Base-by-base conservation (phyloP, 2,888 invertebrate species). In the Drosophila mercatorum region DNA sequence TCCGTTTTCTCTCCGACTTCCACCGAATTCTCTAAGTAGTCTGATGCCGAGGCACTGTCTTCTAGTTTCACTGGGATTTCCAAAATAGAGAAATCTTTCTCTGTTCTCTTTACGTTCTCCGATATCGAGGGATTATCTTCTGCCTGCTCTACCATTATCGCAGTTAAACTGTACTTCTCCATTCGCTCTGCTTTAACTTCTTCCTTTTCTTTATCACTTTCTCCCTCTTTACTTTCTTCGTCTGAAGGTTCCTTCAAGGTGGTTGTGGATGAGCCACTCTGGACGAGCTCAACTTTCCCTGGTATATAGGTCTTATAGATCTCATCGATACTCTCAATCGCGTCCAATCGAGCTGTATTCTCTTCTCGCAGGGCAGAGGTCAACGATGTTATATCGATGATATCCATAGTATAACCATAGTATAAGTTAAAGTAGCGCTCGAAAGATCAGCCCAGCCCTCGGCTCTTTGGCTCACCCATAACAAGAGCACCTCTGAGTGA, bases 391-490 rank as follows among this genome's bases (percentile, higher is more conserved):
- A 47, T 11, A 17, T 69, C 69, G 17, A 6, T 7, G 14, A 38
- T 34, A 5, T 53, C 44, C 69, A 76, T 76, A 36, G 10, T 40
- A 10, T 6, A 11, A 40, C 2, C 12, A 17, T 17, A 17, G 17
- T 17, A 17, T 43, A 5, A 41, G 14, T 61, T 10, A 28, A 22
- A 40, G 31, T 17, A 7, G 12, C 43, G 36, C 40, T 36, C 17
- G 10, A 65, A 5, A 28, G 36, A 28, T 66, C 59, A 74, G 52
- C 59, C 65, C 17, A 62, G 31, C 3, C 43, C 51, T 60, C 44
- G 17, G 53, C 28, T 41, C 56, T 41, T 36, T 17, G 46, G 41
- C 28, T 53, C n/a, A 69, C 55, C 75, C 76, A 75, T 79, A 75
- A 79, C 70, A 70, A 49, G 40, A 10, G 59, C 41, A 67, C 36